Base-by-base conservation (phyloP, 2,888 invertebrate species). In the Hirtodrosophila trivittata region DNA sequence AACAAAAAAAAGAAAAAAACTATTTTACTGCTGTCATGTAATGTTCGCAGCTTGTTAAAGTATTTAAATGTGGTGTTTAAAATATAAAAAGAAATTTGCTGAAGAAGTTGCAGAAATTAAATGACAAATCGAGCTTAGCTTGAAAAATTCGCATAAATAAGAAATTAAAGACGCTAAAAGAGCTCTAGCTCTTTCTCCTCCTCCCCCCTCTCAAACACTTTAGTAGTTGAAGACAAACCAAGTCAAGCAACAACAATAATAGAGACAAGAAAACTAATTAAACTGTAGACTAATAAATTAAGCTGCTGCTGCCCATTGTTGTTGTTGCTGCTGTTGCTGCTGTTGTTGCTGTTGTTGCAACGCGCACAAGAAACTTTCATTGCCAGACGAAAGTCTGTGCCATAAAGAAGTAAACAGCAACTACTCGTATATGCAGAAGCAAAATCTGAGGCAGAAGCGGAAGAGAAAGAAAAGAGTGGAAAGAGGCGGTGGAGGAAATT, bases 221-320 rank as follows among this genome's bases (percentile, higher is more conserved):
- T 5, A 30, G 30, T 30, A 30, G 9, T 28, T 28, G 9, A 7
- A 45, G 21, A 14, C 21, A 49, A 54, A 32, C 14, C 21, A 25
- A 57, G 56, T 50, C 12, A 30, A 43, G 39, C 41, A 58, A 47
- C 62, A 56, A 57, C 42, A 58, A 51, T 50, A 45, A 64, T 47
- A 54, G 60, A 63, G 59, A 56, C 57, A 64, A 71, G 66, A 77
- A 75, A 78, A 66, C 64, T 75, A 84, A 77, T 84, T 77, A 84
- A 77, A 75, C 64, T 60, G 59, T 60, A 81, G 72, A 71, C 77
- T 84, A 81, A 84, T 84, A 84, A 78, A 84, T 84, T 81, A 84
- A 66, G 62, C 72, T 64, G 73, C 58, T 73, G 57, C 65, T 74
- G 25, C 45, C 62, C 52, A 50, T 38, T 62, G 35, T 59, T 70